A percentile compares a stretch with the other conserved stretches of the same genome.
These are phyloP conservation scores for Nemotelus pantherinus DNA, from an alignment of 2,888 invertebrate genomes.

Conservation along the genomic window DNA sequence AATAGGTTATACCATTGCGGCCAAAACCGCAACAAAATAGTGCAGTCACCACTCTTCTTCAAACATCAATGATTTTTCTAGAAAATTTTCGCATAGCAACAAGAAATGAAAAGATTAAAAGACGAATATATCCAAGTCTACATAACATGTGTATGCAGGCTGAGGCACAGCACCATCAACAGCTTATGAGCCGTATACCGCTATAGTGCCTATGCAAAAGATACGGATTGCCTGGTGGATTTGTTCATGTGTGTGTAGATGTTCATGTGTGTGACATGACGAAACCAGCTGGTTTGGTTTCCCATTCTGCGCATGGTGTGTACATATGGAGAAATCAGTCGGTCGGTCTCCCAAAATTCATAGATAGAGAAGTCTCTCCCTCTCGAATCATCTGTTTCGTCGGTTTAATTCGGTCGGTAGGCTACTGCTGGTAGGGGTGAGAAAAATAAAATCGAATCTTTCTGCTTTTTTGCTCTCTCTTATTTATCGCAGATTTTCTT, in stretches of 20 bases:
- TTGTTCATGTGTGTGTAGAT: neutral
- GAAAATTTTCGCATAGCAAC: slow-evolving; percentile 52
- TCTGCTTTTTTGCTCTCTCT: no score
- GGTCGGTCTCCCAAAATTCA: no score
- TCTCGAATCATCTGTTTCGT: no score
- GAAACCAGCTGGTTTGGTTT: slow-evolving; percentile 28
- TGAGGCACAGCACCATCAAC: slow-evolving; percentile 4
- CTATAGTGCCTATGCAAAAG: neutral
- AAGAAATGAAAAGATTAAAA: slow-evolving; percentile 46
- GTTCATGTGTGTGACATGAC: neutral
- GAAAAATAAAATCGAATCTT: no score
- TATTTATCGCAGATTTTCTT: no score
- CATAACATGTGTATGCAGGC: neutral
- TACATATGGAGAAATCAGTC: no score
- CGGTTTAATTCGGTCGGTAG: no score
- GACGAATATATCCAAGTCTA: slow-evolving; percentile 25
- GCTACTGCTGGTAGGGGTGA: no score
- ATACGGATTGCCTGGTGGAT: slow-evolving; percentile 2
- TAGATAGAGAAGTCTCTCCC: no score
- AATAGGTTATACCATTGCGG: no score
- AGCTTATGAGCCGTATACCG: slow-evolving; percentile 5
- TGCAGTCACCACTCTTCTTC: no score
- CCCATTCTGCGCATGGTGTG: slow-evolving; percentile 15
- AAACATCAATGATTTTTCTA: slow-evolving; percentile 43
- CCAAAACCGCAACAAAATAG: no score